Percentiles rank a stretch among this genome's conserved stretches.
Conservation (phyloP, 2,888 invertebrate species). For the Andrena bucephala region DNA sequence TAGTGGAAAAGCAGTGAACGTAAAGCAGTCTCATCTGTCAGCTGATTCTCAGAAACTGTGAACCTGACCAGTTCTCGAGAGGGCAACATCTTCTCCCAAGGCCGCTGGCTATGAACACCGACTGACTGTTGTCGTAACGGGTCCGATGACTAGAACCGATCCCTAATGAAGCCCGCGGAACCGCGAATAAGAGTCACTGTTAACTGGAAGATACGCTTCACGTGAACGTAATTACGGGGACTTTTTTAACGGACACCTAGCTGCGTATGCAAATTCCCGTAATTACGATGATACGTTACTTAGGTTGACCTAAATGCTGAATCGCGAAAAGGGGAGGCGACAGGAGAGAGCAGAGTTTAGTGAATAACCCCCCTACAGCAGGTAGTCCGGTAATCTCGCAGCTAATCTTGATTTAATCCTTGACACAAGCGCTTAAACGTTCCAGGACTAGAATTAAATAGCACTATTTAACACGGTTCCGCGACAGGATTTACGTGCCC, state of each 20-base stretch:
- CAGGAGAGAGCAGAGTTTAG: constrained; percentile 67
- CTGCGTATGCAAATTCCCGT: constrained; percentile 63
- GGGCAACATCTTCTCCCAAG: constrained; percentile 70
- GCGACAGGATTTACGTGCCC: constrained; percentile 55
- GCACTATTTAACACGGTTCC: constrained; percentile 73
- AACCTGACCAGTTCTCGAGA: constrained; percentile 64
- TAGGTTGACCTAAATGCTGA: constrained; percentile 69
- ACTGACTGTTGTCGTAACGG: constrained; percentile 45
- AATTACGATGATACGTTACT: constrained; percentile 70
- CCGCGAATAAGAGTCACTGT: constrained; percentile 3
- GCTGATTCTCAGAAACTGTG: constrained; percentile 68
- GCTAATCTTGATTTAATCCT: constrained; percentile 85
- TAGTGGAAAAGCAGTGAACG: constrained; percentile 51
- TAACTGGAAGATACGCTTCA: neutral
- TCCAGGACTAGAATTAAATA: constrained; percentile 82
- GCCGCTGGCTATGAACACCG: constrained; percentile 47
- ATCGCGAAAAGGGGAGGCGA: constrained; percentile 73
- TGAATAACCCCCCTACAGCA: constrained; percentile 72
- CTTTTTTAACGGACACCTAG: constrained; percentile 5
- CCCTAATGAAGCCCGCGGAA: constrained; percentile 58
- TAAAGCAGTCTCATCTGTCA: constrained; percentile 60
- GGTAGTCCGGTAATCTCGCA: constrained; percentile 80
- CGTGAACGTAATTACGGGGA: constrained; percentile 34
- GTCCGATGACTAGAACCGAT: constrained; percentile 59
- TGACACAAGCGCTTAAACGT: constrained; percentile 84